Conservation (phyloP, 2,797 vertebrate genomes). For the Alcedo atthis region DNA sequence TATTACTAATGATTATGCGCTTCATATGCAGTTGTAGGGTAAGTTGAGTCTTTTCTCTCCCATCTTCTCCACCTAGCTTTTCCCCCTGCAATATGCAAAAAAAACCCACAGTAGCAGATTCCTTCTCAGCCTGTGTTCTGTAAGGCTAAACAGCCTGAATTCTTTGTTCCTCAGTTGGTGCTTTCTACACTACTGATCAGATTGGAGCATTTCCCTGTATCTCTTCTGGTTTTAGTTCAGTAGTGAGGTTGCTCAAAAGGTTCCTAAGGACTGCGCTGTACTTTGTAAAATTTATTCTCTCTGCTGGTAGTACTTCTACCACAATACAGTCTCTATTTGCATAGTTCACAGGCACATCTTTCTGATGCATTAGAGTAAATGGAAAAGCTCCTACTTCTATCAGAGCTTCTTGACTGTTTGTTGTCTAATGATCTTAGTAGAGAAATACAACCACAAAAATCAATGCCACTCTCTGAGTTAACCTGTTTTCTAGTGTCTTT, state of each 20-base stretch:
- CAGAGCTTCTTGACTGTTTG: background rate
- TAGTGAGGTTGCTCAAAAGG: background rate
- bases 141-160: background rate
- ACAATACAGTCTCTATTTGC: background rate
- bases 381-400: background rate
- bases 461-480: background rate
- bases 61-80: background rate
- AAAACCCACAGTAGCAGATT: background rate
- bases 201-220: background rate
- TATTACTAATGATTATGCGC: background rate
- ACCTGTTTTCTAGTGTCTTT: background rate
- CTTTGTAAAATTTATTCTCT: fast-evolving
- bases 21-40: background rate
- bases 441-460: background rate
- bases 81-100: fast-evolving
- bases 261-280: background rate
- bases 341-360: background rate
- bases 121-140: background rate
- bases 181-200: background rate
- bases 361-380: background rate
- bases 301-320: background rate
- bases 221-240: background rate
- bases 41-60: background rate
- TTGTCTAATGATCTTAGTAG: background rate
- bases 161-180: fast-evolving